Evolutionary conservation across 1,140 invertebrate species (phyloP).

Genomic region (Ectropis grisescens): DNA sequence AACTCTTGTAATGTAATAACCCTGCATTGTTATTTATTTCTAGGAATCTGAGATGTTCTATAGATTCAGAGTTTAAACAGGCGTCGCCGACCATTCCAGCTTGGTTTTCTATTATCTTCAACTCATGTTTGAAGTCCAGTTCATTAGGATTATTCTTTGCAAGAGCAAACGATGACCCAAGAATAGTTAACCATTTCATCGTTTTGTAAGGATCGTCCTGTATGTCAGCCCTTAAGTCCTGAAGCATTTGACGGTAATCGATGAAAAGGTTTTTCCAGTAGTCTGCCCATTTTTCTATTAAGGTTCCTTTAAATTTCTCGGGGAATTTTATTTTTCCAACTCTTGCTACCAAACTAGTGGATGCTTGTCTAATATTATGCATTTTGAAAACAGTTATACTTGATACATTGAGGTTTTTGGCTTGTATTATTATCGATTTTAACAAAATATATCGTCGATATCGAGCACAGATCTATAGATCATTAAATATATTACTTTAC

Average conservation of each 20-base stretch:
- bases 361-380: too few species aligned
- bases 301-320: constrained; percentile 72
- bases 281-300: constrained; percentile 74
- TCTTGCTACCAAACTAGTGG: too few species aligned
- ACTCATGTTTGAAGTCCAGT: constrained; percentile 71
- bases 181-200: constrained; percentile 52
- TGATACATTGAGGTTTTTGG: too few species aligned
- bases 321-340: constrained; percentile 48
- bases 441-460: too few species aligned
- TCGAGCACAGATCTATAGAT: too few species aligned
- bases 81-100: constrained; percentile 75
- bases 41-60: constrained; percentile 75
- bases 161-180: constrained; percentile 55
- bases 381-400: too few species aligned
- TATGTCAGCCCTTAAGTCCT: constrained; percentile 70
- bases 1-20: constrained; percentile 73
- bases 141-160: constrained; percentile 77
- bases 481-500: too few species aligned
- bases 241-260: constrained; percentile 74
- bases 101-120: constrained; percentile 73
- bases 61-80: constrained; percentile 77
- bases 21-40: constrained; percentile 77
- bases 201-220: constrained; percentile 72
- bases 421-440: too few species aligned
- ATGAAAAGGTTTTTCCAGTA: constrained; percentile 74